Base-by-base conservation (phyloP, 2,113 vertebrate genomes). In the Pelecanoides urinatrix region DNA sequence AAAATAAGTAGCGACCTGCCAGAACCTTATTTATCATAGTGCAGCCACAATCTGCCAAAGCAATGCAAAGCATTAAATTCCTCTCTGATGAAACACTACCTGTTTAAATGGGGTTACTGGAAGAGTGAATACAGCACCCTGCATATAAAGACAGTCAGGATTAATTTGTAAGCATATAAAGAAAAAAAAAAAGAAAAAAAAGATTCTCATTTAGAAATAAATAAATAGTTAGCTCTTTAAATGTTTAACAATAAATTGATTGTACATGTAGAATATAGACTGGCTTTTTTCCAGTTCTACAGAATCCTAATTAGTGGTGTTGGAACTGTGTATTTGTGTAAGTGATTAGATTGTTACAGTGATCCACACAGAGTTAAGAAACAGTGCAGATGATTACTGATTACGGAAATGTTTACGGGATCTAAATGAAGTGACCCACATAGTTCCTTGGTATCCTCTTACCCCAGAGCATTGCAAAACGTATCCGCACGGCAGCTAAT, bases 301-400 rank as follows among this genome's bases (percentile, higher is more conserved):
- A 93, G 55, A 95, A 84, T 85, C 77, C 95, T 95, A 97, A 98
- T 97, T 96, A 96, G 94, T 40, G 49, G 80, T 47, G 65, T 55
- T 65, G 82, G 88, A 92, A 73, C 68, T 97, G 97, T 97, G 94
- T 97, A 97, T 97, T 97, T 97, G 85, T 96, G 76, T 95, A 97
- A 97, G 95, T 93, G 93, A 97, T 97, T 97, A 82, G 89, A 68
- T 59, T 78, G 94, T 94, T 97, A 50, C 80, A 83, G 70, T 38
- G 74, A 94, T 92, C 90, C 91, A 90, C 62, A 42, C 27, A 14
- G 63, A 89, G 85, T 16, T 73, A 80, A 91, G 96, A 68, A 94
- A 42, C 42, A 38, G 84, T 56, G 73, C 93, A 81, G 92, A 96
- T 97, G 95, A 97, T 96, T 96, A 92, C 95, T 96, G 95, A 97